Evolutionary conservation across 2,888 invertebrate genomes (phyloP).

Genomic region (Netelia melanura): DNA sequence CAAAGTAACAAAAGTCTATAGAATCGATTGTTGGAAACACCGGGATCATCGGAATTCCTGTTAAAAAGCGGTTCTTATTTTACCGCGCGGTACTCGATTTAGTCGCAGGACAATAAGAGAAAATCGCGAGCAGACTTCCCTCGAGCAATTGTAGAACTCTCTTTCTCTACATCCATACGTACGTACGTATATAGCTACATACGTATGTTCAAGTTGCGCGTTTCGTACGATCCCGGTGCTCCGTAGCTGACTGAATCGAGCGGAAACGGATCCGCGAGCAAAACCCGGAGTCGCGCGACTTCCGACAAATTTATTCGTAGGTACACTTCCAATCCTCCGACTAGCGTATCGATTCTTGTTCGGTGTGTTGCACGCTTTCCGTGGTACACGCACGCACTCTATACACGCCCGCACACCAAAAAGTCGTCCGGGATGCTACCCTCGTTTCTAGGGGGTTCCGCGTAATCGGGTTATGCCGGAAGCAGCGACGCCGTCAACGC

Average conservation of each 20-base stretch:
- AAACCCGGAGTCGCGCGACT: constrained; percentile 72
- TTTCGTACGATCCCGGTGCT: constrained; percentile 53
- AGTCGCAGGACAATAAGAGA: background rate
- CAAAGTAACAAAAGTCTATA: background rate
- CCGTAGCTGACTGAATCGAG: constrained; percentile 68
- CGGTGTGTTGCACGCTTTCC: constrained; percentile 50
- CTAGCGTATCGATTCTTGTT: constrained; percentile 79
- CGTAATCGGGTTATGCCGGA: constrained; percentile 81
- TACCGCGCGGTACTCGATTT: constrained; percentile 27
- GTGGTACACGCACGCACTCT: constrained; percentile 33
- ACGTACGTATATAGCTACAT: constrained; percentile 17
- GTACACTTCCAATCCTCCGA: constrained; percentile 68
- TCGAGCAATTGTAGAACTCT: constrained; percentile 21
- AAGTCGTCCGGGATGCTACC: constrained; percentile 36
- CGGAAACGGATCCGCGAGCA: constrained; percentile 71
- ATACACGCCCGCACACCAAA: constrained; percentile 29
- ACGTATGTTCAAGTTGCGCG: constrained; percentile 44
- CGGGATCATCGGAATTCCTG: background rate
- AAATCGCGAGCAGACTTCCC: constrained; percentile 7
- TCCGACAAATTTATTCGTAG: constrained; percentile 81
- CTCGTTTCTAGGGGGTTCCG: constrained; percentile 66
- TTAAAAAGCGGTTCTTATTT: constrained; percentile 13
- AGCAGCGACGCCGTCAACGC: constrained; percentile 73
- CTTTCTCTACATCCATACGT: constrained; percentile 20
- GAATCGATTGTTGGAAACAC: background rate